Evolutionary conservation across 2,113 vertebrate genomes (phyloP).

Genomic region (Anhinga rufa): DNA sequence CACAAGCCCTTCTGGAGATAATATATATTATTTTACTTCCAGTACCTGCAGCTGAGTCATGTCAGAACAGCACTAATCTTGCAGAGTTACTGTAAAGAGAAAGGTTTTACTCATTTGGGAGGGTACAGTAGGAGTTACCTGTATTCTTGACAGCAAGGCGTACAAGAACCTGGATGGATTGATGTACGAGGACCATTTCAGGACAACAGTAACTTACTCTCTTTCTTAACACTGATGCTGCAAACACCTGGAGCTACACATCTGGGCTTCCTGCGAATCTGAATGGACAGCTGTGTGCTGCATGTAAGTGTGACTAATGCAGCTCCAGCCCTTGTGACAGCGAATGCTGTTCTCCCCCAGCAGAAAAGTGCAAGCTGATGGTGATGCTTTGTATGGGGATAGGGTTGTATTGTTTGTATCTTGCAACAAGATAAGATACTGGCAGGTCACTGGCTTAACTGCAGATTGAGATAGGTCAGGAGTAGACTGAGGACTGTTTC

Average conservation of each 20-base stretch:
- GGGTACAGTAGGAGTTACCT: background rate
- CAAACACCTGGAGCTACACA: background rate
- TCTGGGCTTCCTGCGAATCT: background rate
- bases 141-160: too few species aligned
- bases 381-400: background rate
- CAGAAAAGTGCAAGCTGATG: accelerated
- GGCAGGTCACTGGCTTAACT: background rate
- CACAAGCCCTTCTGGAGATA: background rate
- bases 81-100: background rate
- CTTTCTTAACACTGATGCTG: background rate
- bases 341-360: background rate
- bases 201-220: background rate
- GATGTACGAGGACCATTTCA: background rate
- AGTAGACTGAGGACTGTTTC: background rate
- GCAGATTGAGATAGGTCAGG: background rate
- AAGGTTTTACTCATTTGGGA: background rate
- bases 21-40: background rate
- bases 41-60: background rate
- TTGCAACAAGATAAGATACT: background rate
- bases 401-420: background rate
- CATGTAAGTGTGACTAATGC: accelerated
- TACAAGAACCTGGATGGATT: too few species aligned
- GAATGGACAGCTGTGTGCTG: background rate
- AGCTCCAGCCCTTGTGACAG: background rate
- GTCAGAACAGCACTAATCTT: background rate